Evolutionary conservation across 2,888 invertebrate genomes (phyloP).

Genomic region (Drosophila algonquin): DNA sequence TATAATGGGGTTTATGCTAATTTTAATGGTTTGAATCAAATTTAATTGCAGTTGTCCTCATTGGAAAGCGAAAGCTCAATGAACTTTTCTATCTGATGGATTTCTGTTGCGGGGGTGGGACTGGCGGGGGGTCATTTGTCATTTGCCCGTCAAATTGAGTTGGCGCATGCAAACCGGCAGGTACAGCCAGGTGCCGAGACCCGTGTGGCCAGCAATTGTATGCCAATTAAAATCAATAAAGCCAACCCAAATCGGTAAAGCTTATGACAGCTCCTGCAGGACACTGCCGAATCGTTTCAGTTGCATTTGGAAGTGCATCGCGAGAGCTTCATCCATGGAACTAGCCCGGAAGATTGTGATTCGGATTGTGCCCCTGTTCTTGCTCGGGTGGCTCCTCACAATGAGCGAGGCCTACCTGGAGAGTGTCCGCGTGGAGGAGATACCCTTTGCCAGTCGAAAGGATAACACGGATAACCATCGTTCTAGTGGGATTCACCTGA

Average conservation of each 20-base stretch:
- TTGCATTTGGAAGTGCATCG: conserved; percentile 35
- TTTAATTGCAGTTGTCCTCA: background rate
- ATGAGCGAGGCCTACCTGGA: conserved; percentile 70
- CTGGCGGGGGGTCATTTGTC: background rate
- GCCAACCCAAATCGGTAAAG: conserved; percentile 10
- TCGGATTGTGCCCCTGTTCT: conserved; percentile 67
- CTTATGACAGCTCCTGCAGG: conserved; percentile 38
- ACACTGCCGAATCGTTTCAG: conserved; percentile 43
- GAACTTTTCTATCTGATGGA: conserved; percentile 41
- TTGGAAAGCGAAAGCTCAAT: conserved; percentile 47
- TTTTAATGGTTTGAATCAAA: background rate
- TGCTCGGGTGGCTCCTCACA: conserved; percentile 54
- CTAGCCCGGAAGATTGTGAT: conserved; percentile 52
- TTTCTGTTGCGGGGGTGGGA: background rate
- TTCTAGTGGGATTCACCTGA: conserved; percentile 71
- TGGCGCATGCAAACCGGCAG: conserved; percentile 49
- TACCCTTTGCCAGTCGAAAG: conserved; percentile 62
- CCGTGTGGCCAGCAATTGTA: conserved; percentile 26
- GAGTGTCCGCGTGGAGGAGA: conserved; percentile 74
- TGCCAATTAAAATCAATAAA: conserved; percentile 73
- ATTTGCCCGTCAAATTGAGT: conserved; percentile 42
- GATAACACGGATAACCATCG: conserved; percentile 9
- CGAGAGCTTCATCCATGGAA: conserved; percentile 55
- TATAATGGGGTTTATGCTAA: no score
- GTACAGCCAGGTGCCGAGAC: conserved; percentile 6